phyloP scores from a whole-genome alignment of 1,140 invertebrate genomes.

The Drosophila busckii region DNA sequence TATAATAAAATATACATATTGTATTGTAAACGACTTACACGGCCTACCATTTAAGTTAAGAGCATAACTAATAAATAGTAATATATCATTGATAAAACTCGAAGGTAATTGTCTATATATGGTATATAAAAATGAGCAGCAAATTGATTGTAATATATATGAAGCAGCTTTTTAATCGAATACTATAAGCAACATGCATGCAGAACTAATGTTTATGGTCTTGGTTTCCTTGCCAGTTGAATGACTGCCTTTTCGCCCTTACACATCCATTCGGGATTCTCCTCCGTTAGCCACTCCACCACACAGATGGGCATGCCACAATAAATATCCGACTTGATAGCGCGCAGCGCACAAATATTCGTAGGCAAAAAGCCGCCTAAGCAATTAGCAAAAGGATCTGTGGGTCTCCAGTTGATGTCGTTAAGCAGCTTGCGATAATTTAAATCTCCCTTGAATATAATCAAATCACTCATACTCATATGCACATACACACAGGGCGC shows the following conservation, averaged over 20 bases:
- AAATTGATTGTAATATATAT: no score
- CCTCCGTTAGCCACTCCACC: conserved; percentile 81
- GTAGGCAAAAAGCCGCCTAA: conserved; percentile 91
- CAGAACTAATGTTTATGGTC: conserved; percentile 29
- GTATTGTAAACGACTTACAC: conserved; percentile 57
- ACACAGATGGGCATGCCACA: conserved; percentile 85
- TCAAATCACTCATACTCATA: conserved; percentile 84
- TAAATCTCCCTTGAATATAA: conserved; percentile 97
- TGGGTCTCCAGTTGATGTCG: conserved; percentile 90
- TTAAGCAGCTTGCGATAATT: conserved; percentile 97
- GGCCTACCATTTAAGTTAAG: conserved; percentile 53
- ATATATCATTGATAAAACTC: no score
- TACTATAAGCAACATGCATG: no score
- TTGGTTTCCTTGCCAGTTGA: conserved; percentile 47
- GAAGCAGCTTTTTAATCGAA: no score
- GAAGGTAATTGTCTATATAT: no score
- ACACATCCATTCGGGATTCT: conserved; percentile 87
- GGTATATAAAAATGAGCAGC: no score
- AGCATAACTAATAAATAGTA: conserved; percentile 50
- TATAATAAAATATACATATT: conserved; percentile 59
- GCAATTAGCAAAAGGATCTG: conserved; percentile 84
- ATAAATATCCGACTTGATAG: conserved; percentile 94
- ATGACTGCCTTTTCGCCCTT: conserved; percentile 89
- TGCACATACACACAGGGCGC: conserved; percentile 86
- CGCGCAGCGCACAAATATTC: conserved; percentile 88